phyloP scores from a whole-genome alignment of 2,888 invertebrate species.

The Exocentrus adspersus region DNA sequence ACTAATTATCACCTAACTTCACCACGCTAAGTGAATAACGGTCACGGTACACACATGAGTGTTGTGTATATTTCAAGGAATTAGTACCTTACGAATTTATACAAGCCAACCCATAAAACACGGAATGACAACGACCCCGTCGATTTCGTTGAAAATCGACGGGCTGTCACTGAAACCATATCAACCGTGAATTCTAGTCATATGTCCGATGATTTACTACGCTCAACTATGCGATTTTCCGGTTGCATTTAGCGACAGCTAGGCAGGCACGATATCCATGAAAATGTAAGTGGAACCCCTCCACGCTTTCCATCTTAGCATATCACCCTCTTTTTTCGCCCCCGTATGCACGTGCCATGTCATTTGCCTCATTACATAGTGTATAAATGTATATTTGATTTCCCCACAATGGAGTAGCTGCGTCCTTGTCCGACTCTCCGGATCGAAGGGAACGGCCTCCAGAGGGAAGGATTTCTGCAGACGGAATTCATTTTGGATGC shows the following conservation, averaged over 20 bases:
- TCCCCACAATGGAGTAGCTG: slow-evolving; percentile 33
- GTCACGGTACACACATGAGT: not conserved
- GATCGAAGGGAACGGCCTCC: not conserved
- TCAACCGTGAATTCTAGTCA: slow-evolving; percentile 39
- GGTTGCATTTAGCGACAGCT: slow-evolving; percentile 35
- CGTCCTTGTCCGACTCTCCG: slow-evolving; percentile 9
- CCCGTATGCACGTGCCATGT: slow-evolving; percentile 47
- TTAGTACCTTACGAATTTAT: not conserved
- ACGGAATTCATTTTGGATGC: slow-evolving; percentile 32
- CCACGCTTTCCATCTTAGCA: slow-evolving; percentile 28
- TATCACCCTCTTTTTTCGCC: slow-evolving; percentile 29
- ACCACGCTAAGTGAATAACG: not conserved
- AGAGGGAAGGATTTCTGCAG: slow-evolving; percentile 6
- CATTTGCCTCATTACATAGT: slow-evolving; percentile 51
- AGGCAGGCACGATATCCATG: slow-evolving; percentile 31
- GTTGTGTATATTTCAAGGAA: not conserved
- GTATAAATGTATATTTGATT: slow-evolving; percentile 51
- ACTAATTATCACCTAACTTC: not conserved
- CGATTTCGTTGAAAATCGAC: not conserved
- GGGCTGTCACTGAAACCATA: slow-evolving; percentile 28
- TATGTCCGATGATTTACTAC: slow-evolving; percentile 35
- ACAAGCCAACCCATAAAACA: not conserved
- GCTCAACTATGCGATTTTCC: slow-evolving; percentile 37
- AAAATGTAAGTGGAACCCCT: slow-evolving; percentile 38
- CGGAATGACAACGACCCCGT: slow-evolving; percentile 11